Base-by-base conservation (phyloP, 2,888 invertebrate genomes). In the Poecilus cupreus region DNA sequence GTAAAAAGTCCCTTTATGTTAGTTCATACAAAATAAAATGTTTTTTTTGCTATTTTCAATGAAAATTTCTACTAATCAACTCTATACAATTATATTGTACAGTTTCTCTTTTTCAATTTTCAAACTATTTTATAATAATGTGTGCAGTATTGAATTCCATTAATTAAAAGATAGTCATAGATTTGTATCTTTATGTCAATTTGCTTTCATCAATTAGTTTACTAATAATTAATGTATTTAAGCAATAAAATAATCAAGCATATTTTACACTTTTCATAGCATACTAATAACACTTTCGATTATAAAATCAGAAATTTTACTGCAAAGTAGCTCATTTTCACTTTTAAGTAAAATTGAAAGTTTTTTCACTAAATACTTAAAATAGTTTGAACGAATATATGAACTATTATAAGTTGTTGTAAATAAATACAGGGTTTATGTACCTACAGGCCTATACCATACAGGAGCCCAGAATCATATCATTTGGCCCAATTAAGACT, bases 321-420 rank as follows among this genome's bases (percentile, higher is more conserved):
- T 13, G n/a, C 6, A 26, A 26, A 60, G 11, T 13, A 43, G n/a
- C 43, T 43, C 43, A 43, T 43, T 43, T 43, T 43, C 43, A 43
- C 43, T 60, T 60, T 60, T 24, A 54, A 22, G 26, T 60, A 60
- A 60, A 60, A 60, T 26, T 60, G 60, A 60, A 60, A 60, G 60
- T 32, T 32, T 32, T 3, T 32, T 32, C 5, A 32, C 5, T 32
- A 32, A 32, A 32, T 60, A 60, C n/a, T 60, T 60, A 10, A 26
- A 24, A 60, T 60, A 26, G n/a, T 60, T 60, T 60, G 0, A 32
- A 32, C 32, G n/a, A 26, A 2, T 26, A 5, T 60, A 60, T 60
- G 26, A 32, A 26, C 24, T 26, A 60, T 60, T n/a, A n/a, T n/a
- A n/a, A n/a, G n/a, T n/a, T n/a, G n/a, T n/a, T n/a, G n/a, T n/a